Conservation (phyloP, 2,113 vertebrate genomes). For the Planiliza haematocheilus region DNA sequence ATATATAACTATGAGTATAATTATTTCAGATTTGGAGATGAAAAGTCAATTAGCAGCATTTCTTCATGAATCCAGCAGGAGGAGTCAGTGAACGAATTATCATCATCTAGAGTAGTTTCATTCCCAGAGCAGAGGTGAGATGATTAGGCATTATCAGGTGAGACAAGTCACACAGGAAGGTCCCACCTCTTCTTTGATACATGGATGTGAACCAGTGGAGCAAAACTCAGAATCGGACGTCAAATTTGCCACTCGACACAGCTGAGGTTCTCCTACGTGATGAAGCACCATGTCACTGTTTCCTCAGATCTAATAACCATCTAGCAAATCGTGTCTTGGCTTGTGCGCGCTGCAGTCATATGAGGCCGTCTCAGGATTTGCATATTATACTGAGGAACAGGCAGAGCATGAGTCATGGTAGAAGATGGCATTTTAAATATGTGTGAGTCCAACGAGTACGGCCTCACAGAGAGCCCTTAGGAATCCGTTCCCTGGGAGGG, state of each 20-base stretch:
- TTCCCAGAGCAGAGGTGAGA: no score
- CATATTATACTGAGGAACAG: constrained; percentile 37
- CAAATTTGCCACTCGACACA: no score
- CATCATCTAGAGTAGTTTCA: no score
- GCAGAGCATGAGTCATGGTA: constrained; percentile 16
- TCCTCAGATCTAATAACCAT: no score
- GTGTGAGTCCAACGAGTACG: not conserved
- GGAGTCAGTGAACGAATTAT: not conserved
- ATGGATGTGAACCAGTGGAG: no score
- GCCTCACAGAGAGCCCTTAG: not conserved
- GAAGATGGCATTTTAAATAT: not conserved
- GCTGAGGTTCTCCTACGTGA: no score
- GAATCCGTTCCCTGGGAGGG: not conserved
- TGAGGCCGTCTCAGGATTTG: constrained; percentile 34
- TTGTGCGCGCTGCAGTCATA: not conserved
- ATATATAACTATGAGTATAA: no score
- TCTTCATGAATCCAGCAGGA: constrained; percentile 25
- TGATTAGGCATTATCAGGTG: no score
- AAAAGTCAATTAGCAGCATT: no score
- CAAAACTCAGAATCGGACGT: no score
- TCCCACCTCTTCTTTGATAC: no score
- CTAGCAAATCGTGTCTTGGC: not conserved
- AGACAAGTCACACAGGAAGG: no score
- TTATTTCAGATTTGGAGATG: not conserved
- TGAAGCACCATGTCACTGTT: not conserved